phyloP scores from a whole-genome alignment of 2,888 invertebrate genomes.

The Litoditis marina region DNA sequence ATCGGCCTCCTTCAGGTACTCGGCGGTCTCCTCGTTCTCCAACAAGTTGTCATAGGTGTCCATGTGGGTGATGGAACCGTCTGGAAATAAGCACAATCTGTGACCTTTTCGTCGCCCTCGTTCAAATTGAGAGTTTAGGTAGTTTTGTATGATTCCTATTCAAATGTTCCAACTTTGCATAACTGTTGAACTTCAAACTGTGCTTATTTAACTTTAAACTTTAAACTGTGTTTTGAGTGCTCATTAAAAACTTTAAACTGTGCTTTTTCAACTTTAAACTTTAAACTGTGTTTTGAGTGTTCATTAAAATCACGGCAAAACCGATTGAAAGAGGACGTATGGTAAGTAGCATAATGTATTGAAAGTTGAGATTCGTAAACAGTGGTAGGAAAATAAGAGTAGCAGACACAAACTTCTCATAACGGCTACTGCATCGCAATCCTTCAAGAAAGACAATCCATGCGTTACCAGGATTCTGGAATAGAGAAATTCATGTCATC shows the following conservation, averaged over 20 bases:
- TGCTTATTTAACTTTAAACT: too few species aligned
- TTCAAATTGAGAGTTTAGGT: too few species aligned
- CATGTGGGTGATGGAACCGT: conserved; percentile 40
- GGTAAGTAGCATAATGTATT: background rate
- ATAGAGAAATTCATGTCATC: background rate
- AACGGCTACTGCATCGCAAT: conserved; percentile 85
- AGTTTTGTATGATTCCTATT: too few species aligned
- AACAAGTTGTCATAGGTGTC: conserved; percentile 37
- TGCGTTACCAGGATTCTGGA: conserved; percentile 84
- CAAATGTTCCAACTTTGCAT: background rate
- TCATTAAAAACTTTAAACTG: too few species aligned
- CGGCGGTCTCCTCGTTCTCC: conserved; percentile 29
- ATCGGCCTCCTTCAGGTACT: conserved; percentile 34
- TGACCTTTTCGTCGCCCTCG: too few species aligned
- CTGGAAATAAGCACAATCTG: conserved; percentile 12
- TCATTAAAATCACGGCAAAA: too few species aligned
- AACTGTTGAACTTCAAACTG: too few species aligned
- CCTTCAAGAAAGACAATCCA: conserved; percentile 85
- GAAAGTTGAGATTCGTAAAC: background rate
- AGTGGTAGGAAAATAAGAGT: background rate
- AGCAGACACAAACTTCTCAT: conserved; percentile 68
- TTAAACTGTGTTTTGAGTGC: too few species aligned
- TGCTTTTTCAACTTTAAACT: too few species aligned
- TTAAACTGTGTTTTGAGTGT: too few species aligned
- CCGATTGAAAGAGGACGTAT: too few species aligned